Evolutionary conservation across 2,113 vertebrate species (phyloP).

Genomic region (Rhinopomastus cyanomelas): DNA sequence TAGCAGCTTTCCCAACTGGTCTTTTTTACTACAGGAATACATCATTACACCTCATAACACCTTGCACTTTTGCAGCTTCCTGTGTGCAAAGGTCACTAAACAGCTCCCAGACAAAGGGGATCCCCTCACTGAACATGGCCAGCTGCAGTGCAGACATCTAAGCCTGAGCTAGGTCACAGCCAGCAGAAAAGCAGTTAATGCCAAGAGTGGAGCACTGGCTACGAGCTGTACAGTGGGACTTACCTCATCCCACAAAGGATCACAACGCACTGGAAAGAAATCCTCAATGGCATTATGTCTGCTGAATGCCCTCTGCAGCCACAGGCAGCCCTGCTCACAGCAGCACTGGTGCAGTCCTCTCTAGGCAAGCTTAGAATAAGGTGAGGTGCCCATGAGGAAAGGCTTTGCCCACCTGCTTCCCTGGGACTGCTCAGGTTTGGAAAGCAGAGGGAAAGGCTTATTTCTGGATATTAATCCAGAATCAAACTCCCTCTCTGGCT

Average conservation of each 20-base stretch:
- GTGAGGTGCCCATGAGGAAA: neutral
- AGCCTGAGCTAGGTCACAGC: neutral
- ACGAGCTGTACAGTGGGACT: neutral
- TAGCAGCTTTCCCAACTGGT: neutral
- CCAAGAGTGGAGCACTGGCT: neutral
- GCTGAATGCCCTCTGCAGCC: neutral
- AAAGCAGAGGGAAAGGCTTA: neutral
- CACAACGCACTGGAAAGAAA: neutral
- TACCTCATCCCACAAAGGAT: neutral
- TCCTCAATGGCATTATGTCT: neutral
- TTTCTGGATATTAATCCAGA: neutral
- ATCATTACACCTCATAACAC: neutral
- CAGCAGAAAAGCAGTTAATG: neutral
- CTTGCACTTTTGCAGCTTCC: neutral
- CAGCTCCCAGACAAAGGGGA: neutral
- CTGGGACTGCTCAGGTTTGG: neutral
- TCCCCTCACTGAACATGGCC: neutral
- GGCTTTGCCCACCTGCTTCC: neutral
- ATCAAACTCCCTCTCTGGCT: neutral
- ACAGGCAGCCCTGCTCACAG: neutral
- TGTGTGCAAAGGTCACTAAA: neutral
- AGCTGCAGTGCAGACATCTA: neutral
- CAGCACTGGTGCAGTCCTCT: neutral
- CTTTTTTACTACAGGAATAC: neutral
- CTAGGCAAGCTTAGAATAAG: neutral